These are phyloP conservation scores for Ramphastos sulfuratus DNA, from an alignment of 2,113 vertebrate species.

Conservation along the genomic window DNA sequence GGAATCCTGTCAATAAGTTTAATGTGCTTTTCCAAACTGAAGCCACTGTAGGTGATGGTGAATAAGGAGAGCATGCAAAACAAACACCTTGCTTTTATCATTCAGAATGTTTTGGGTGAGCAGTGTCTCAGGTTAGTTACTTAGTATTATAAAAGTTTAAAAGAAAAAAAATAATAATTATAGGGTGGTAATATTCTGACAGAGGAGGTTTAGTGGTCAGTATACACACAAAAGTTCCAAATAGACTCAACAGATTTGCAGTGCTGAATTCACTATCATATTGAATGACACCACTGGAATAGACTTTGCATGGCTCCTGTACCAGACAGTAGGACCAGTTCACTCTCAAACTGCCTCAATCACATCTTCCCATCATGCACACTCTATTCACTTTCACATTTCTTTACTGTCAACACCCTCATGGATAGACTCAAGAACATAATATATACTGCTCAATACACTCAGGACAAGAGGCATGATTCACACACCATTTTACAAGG, in stretches of 20 bases:
- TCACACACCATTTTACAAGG: background rate
- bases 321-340: background rate
- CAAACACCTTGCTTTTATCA: background rate
- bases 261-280: background rate
- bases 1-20: background rate
- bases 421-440: background rate
- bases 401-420: background rate
- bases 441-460: background rate
- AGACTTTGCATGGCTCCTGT: background rate
- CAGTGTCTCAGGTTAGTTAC: background rate
- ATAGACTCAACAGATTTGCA: background rate
- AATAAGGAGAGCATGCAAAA: background rate
- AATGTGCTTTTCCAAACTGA: background rate
- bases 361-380: background rate
- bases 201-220: background rate
- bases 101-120: background rate
- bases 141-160: background rate
- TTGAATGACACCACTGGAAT: background rate
- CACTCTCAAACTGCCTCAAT: background rate
- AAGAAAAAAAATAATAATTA: background rate
- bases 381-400: accelerated
- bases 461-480: background rate
- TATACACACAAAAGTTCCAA: background rate
- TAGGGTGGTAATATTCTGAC: background rate
- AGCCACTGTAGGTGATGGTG: background rate